Base-by-base conservation (phyloP, 2,888 invertebrate genomes). In the Zeuzera pyrina region DNA sequence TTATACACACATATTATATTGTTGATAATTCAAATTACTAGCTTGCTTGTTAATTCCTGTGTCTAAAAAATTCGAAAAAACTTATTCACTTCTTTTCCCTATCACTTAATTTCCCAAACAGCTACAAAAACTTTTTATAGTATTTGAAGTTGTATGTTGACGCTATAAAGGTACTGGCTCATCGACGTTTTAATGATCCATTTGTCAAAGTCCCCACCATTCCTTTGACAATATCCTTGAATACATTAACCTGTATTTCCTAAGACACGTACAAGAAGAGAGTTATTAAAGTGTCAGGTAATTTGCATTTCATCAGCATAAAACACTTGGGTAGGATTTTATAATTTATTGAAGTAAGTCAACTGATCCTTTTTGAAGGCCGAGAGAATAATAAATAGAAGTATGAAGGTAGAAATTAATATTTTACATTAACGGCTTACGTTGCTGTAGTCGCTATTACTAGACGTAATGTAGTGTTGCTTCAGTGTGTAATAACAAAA, bases 301-400 rank as follows among this genome's bases (percentile, higher is more conserved):
- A 66, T 68, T 67, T 66, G 53, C 62, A 65, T 66, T 54, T 52
- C 56, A 62, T 66, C 57, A 61, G 52, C 63, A 53, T 50, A 52
- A 55, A 57, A 45, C 52, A 47, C 44, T 53, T 41, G 39, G 47
- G 43, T 41, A 40, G 47, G 56, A 65, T 66, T 66, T 63, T 62
- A 66, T 61, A 66, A 67, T 67, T 63, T 62, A 65, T 64, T 57
- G 59, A 45, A 59, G 58, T 57, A 52, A 55, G 51, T 36, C 34
- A 29, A 38, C 26, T 57, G 58, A 64, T 61, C 61, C 62, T 55
- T 59, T 19, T 55, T 52, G 51, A 57, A 55, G 57, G 51, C 59
- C 45, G 49, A 50, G 55, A 66, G 52, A 69, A 68, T 68, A 62
- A 65, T 66, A 60, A 59, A 62, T 45, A 47, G 51, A 51, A 45